These are phyloP conservation scores for Theocolax elegans DNA, from an alignment of 1,140 invertebrate genomes.

Conservation along the genomic window DNA sequence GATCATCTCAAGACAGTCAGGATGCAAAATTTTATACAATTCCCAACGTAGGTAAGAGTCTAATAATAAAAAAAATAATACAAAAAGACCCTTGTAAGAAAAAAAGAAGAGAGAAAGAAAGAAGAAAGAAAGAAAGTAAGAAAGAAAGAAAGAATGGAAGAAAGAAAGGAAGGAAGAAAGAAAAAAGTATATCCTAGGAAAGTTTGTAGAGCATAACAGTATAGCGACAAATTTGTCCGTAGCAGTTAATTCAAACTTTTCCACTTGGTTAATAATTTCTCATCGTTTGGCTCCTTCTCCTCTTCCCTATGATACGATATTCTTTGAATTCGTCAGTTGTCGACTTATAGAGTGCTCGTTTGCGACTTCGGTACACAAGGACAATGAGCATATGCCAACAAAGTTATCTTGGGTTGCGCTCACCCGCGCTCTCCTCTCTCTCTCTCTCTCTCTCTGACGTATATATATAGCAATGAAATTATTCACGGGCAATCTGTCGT, in stretches of 20 bases:
- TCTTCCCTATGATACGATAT: background rate
- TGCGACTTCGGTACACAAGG: constrained; percentile 27
- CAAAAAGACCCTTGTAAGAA: no score
- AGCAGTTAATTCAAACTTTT: constrained; percentile 29
- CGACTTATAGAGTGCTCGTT: no score
- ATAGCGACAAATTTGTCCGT: constrained; percentile 22
- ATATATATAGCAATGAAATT: constrained; percentile 59
- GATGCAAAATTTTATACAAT: background rate
- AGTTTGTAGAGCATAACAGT: constrained; percentile 15
- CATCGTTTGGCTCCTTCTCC: background rate
- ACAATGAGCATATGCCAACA: constrained; percentile 62
- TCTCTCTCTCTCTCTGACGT: no score
- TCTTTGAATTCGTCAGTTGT: constrained; percentile 14
- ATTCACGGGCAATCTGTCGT: constrained; percentile 64
- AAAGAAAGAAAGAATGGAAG: background rate
- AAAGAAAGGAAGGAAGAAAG: background rate
- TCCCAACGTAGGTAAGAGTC: no score
- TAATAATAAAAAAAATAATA: no score
- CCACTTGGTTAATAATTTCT: constrained; percentile 25
- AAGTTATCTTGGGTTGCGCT: constrained; percentile 54
- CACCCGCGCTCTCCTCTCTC: background rate
- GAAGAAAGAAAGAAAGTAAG: background rate
- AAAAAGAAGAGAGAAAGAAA: no score
- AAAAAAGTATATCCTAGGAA: background rate
- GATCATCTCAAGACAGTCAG: no score